A percentile compares a stretch with the other conserved stretches of the same genome.
Conservation (phyloP, 2,888 invertebrate genomes). For the Acleris emargana region DNA sequence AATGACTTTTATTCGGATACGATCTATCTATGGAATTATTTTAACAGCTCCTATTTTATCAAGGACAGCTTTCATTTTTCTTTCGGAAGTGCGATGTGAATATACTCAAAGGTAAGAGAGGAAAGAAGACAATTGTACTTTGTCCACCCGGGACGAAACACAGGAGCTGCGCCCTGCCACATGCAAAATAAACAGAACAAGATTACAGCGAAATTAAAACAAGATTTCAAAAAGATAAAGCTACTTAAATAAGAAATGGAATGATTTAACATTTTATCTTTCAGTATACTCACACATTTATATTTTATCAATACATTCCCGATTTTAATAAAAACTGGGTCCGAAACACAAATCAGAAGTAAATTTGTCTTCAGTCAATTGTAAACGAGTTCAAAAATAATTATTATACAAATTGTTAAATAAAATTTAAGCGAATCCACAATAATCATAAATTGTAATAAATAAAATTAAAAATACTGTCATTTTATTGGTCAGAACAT, state of each 20-base stretch:
- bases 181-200: constrained; percentile 70
- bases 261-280: constrained; percentile 76
- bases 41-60: constrained; percentile 61
- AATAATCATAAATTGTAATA: constrained; percentile 68
- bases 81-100: constrained; percentile 77
- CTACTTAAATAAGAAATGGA: constrained; percentile 73
- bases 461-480: constrained; percentile 78
- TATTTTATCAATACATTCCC: constrained; percentile 64
- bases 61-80: constrained; percentile 80
- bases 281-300: constrained; percentile 77
- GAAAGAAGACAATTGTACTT: constrained; percentile 58
- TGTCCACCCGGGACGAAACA: constrained; percentile 55
- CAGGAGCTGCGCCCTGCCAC: constrained; percentile 57
- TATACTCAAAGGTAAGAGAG: constrained; percentile 71
- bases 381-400: constrained; percentile 75
- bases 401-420: constrained; percentile 63
- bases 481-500: constrained; percentile 68
- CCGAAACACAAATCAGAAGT: constrained; percentile 68
- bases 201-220: constrained; percentile 69
- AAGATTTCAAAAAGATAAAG: constrained; percentile 61
- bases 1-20: constrained; percentile 77
- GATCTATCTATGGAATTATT: constrained; percentile 76
- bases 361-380: constrained; percentile 77
- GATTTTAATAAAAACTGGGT: constrained; percentile 62
- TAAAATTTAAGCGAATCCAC: constrained; percentile 69